A percentile compares a stretch with the other conserved stretches of the same genome.
Evolutionary conservation across 1,140 invertebrate species (phyloP).

Genomic region (Galleria mellonella): DNA sequence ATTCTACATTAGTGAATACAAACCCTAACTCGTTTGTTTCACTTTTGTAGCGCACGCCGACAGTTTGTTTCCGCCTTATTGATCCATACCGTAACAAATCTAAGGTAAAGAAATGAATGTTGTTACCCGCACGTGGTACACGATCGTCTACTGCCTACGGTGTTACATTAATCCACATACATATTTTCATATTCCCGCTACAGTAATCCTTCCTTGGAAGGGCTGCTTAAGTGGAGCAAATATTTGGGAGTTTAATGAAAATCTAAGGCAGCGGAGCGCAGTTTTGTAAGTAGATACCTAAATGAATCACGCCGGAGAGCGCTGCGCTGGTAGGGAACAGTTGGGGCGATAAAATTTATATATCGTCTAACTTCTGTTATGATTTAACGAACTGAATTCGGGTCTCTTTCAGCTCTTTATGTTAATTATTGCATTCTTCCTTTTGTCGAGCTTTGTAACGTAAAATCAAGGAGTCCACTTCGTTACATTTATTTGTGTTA

Average conservation of each 20-base stretch:
- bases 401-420: constrained; percentile 34
- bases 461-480: constrained; percentile 6
- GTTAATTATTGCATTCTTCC: constrained; percentile 32
- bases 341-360: constrained; percentile 54
- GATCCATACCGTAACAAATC: constrained; percentile 22
- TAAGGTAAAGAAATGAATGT: constrained; percentile 18
- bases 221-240: constrained; percentile 37
- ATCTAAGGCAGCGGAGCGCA: constrained; percentile 36
- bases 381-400: constrained; percentile 57
- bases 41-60: constrained; percentile 16
- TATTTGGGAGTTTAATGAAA: constrained; percentile 60
- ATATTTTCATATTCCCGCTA: constrained; percentile 38
- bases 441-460: constrained; percentile 12
- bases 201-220: constrained; percentile 27
- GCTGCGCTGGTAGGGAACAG: constrained; percentile 27
- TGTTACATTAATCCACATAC: constrained; percentile 30
- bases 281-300: constrained; percentile 47
- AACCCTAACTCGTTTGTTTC: constrained; percentile 13
- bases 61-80: constrained; percentile 21
- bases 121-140: constrained; percentile 25
- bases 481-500: constrained; percentile 7
- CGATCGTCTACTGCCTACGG: constrained; percentile 14
- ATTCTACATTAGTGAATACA: no score
- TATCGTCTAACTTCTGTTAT: constrained; percentile 59
- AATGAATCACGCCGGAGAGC: constrained; percentile 47